Evolutionary conservation across 2,113 vertebrate genomes (phyloP).

Genomic region (Thomomys bottae): DNA sequence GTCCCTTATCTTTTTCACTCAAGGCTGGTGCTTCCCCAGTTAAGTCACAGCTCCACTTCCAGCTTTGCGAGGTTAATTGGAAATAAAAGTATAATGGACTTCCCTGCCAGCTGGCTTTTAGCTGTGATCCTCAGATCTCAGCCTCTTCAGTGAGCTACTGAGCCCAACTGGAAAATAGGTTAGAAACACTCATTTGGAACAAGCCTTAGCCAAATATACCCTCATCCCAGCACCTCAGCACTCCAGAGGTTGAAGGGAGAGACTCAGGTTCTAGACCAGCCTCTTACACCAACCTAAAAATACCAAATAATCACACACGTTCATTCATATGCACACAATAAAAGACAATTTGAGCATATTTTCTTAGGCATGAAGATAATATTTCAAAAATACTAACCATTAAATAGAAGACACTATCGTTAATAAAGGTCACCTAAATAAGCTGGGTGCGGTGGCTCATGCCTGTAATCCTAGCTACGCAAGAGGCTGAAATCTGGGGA

Average conservation of each 20-base stretch:
- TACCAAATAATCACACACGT: not conserved
- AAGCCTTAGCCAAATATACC: not conserved
- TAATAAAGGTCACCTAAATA: no score
- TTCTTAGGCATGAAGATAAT: constrained; percentile 13
- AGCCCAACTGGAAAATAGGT: not conserved
- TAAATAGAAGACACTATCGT: not conserved
- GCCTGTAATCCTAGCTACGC: no score
- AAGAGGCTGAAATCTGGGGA: no score
- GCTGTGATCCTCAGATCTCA: no score
- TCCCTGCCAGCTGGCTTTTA: no score
- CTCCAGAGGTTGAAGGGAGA: not conserved
- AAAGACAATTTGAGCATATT: constrained; percentile 4
- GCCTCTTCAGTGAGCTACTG: no score
- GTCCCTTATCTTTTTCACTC: no score
- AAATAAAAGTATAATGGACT: no score
- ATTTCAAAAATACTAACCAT: not conserved
- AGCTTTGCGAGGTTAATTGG: not conserved
- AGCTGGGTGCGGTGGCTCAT: no score
- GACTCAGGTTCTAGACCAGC: not conserved
- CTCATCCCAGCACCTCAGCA: not conserved
- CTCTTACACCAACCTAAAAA: not conserved
- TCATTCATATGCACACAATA: not conserved
- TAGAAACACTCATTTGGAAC: constrained; percentile 19
- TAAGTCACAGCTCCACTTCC: not conserved
- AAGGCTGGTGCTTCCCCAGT: no score